phyloP scores from a whole-genome alignment of 1,140 invertebrate species.

The Belonocnema kinseyi region DNA sequence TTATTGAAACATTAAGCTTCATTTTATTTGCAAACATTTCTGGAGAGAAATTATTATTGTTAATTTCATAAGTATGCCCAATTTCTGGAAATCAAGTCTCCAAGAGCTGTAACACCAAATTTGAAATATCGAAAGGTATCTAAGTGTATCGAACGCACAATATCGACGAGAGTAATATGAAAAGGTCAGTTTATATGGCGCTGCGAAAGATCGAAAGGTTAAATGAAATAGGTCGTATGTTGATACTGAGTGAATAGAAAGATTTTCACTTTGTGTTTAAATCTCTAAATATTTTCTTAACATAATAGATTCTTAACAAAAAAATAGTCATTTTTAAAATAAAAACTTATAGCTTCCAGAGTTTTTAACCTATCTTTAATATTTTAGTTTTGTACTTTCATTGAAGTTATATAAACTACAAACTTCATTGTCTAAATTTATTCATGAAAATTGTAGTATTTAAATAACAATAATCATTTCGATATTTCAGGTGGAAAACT shows the following conservation, averaged over 20 bases:
- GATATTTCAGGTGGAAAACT: not conserved
- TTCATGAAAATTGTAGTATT: too few species aligned
- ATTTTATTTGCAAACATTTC: not conserved
- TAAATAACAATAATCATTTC: not conserved
- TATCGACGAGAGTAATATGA: slow-evolving; percentile 11
- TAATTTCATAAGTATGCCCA: not conserved
- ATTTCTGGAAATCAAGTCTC: not conserved
- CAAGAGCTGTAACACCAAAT: too few species aligned
- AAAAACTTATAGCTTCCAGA: too few species aligned
- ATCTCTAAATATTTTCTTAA: not conserved
- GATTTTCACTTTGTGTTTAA: not conserved
- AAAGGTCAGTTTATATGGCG: slow-evolving; percentile 20
- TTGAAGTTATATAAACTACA: too few species aligned
- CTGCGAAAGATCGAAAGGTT: slow-evolving; percentile 17
- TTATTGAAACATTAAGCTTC: not conserved
- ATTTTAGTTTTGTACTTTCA: too few species aligned
- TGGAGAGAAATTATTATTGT: not conserved
- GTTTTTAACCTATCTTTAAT: too few species aligned
- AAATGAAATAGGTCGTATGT: not conserved
- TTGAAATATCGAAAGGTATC: not conserved
- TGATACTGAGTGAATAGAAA: too few species aligned
- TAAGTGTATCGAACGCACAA: slow-evolving; percentile 12
- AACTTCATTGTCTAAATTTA: too few species aligned
- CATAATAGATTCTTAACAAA: too few species aligned
- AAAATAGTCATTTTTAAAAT: too few species aligned